Conservation (phyloP, 2,113 vertebrate genomes). For the Spea bombifrons region DNA sequence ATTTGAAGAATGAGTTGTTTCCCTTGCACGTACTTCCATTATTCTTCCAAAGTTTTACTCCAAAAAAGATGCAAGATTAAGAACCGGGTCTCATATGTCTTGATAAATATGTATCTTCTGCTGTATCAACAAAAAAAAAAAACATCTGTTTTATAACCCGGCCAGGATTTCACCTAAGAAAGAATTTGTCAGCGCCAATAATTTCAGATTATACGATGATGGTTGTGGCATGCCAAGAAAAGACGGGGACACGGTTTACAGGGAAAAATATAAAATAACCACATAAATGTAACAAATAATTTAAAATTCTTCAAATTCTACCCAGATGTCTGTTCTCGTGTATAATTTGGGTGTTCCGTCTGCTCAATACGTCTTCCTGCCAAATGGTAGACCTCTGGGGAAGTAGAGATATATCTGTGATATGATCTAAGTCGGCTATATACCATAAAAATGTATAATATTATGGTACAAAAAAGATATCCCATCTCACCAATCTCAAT, state of each 20-base stretch:
- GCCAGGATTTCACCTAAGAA: not conserved
- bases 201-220: not conserved
- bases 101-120: no score
- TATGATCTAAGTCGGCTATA: constrained; percentile 36
- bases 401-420: constrained; percentile 31
- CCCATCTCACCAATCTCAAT: not conserved
- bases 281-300: constrained; percentile 6
- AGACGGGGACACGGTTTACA: constrained; percentile 1
- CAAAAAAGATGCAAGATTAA: no score
- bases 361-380: constrained; percentile 30
- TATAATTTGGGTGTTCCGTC: constrained; percentile 23
- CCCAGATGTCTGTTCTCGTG: constrained; percentile 18
- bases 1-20: no score
- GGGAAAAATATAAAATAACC: not conserved
- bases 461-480: constrained; percentile 26
- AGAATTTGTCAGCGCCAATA: not conserved
- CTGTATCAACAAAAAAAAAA: not conserved
- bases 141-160: not conserved
- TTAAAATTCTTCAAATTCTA: not conserved
- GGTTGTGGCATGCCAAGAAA: not conserved
- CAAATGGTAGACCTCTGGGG: constrained; percentile 22
- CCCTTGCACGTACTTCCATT: no score
- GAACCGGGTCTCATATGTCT: no score
- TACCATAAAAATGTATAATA: constrained; percentile 27
- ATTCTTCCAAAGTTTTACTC: no score